These are phyloP conservation scores for Tetragonula clypearis DNA, from an alignment of 1,140 invertebrate genomes.

Conservation along the genomic window DNA sequence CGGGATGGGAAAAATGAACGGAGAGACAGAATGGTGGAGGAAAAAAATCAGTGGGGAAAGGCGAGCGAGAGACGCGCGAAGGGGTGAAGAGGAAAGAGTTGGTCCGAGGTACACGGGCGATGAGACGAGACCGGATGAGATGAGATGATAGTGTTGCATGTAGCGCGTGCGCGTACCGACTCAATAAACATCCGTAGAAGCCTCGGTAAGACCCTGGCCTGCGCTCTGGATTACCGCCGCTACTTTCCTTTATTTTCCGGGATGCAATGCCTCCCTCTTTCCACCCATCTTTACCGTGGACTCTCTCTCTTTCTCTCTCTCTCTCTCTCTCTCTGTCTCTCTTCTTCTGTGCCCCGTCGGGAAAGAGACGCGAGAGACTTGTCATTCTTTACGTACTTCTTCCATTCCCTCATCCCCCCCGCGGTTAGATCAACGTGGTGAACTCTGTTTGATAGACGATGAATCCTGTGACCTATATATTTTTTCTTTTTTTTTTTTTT, in stretches of 20 bases:
- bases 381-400: conserved; percentile 41
- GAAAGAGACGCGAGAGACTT: conserved; percentile 38
- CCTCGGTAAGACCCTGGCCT: conserved; percentile 75
- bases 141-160: conserved; percentile 70
- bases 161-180: conserved; percentile 75
- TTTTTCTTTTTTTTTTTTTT: no score
- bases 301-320: no score
- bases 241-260: conserved; percentile 76
- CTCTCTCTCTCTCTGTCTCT: conserved; percentile 27
- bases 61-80: neutral
- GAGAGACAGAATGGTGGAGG: neutral
- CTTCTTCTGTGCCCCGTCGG: neutral
- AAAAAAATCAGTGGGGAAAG: conserved; percentile 45
- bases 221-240: conserved; percentile 77
- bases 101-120: conserved; percentile 55
- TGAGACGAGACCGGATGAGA: conserved; percentile 73
- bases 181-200: conserved; percentile 79
- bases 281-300: conserved; percentile 45
- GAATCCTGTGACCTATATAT: neutral
- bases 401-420: neutral
- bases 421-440: neutral
- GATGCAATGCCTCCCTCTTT: conserved; percentile 60
- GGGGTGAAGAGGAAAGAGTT: conserved; percentile 17
- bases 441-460: neutral
- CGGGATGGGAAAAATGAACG: neutral